Evolutionary conservation across 37 sponge, comb jelly and placozoan genomes (phyloP), one percentile per base, ranked within the genome.

Genomic region (Spongilla lacustris): DNA sequence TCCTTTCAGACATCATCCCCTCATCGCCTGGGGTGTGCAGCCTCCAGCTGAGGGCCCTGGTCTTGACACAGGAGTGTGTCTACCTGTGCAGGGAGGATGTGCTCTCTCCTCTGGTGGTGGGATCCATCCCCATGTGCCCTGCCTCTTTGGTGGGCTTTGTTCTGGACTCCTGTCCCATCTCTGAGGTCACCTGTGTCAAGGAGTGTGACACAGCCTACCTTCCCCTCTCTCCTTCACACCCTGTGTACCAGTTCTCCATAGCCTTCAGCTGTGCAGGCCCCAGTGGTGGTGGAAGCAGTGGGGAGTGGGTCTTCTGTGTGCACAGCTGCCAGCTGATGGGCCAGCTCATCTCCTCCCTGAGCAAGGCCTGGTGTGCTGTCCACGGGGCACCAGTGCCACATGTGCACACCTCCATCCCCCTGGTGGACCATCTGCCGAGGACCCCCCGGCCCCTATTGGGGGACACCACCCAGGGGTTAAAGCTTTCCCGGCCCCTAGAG

Each of bases 71-170:
- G 41, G 69, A 71, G 2, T 36, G 35, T 34, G 33, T 90, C 69
- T 84, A 84, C 70, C 75, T 90, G 26, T 90, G 85, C 50, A 74
- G 76, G 37, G 90, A 90, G 71, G 74, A 77, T 3, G 21, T 85
- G 6, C 9, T 33, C 24, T 66, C 58, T 19, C 68, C 76, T 48
- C 90, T 75, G 6, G 33, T 46, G 26, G 22, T 21, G 2, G 10
- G 32, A 35, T 48, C 29, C 9, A 35, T n/a, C 10, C 24, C 74
- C n/a, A 0, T 74, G 27, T 68, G 80, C 21, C 85, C 80, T 66
- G 48, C 81, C 34, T 85, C 81, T 36, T 81, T 81, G 32, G 81
- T 34, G 26, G 69, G 80, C 14, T 36, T 25, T 4, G 85, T 90
- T 2, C 66, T 84, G 9, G 80, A 80, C 49, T 83, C 75, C n/a